phyloP scores from a whole-genome alignment of 2,888 invertebrate genomes.

The Polydrusus pterygomalis region DNA sequence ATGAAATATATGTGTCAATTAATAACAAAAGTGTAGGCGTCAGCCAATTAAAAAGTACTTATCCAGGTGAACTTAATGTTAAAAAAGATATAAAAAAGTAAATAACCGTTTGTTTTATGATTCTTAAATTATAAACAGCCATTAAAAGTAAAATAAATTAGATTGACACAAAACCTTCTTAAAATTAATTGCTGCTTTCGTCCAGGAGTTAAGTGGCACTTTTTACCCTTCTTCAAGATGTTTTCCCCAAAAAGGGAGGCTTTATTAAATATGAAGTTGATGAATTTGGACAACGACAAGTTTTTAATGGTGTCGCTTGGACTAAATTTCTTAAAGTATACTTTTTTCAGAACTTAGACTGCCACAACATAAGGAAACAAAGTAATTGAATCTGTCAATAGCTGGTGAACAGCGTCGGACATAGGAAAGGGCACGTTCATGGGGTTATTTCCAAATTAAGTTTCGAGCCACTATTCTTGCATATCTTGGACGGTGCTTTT shows the following conservation, averaged over 20 bases:
- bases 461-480: too few species aligned
- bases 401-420: too few species aligned
- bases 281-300: not conserved
- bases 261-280: slow-evolving; percentile 11
- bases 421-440: too few species aligned
- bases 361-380: too few species aligned
- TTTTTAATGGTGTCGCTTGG: not conserved
- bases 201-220: slow-evolving; percentile 6
- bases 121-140: slow-evolving; percentile 4
- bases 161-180: slow-evolving; percentile 1
- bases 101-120: slow-evolving; percentile 5
- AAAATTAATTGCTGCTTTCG: slow-evolving; percentile 11
- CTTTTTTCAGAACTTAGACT: too few species aligned
- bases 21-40: not conserved
- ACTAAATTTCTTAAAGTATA: not conserved
- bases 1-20: too few species aligned
- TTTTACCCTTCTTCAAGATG: not conserved
- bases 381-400: too few species aligned
- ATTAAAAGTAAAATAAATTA: slow-evolving; percentile 7
- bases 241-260: not conserved
- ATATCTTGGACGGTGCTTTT: too few species aligned
- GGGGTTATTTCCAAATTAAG: too few species aligned
- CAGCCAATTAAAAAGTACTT: not conserved
- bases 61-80: not conserved
- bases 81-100: not conserved